phyloP scores from a whole-genome alignment of 2,113 vertebrate genomes.

The Gorsachius goisagi region DNA sequence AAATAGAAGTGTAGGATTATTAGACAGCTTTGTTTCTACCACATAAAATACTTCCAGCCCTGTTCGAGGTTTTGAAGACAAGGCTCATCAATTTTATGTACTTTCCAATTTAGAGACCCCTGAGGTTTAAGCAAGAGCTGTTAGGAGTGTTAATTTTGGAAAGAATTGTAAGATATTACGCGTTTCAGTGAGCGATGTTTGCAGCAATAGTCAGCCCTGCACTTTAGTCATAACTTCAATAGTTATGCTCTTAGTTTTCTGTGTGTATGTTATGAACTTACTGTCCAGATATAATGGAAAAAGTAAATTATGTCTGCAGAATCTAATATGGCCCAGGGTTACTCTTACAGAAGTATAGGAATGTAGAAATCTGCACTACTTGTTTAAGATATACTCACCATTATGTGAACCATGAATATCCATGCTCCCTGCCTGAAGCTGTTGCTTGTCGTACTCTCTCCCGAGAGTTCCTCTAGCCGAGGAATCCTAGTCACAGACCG shows the following conservation, averaged over 20 bases:
- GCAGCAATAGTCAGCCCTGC: neutral
- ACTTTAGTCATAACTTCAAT: neutral
- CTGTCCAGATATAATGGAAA: neutral
- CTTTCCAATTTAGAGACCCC: neutral
- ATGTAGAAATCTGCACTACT: neutral
- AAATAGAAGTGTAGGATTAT: neutral
- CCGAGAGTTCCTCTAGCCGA: neutral
- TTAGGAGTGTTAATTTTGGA: conserved; percentile 33
- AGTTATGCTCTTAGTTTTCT: neutral
- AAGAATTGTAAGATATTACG: neutral
- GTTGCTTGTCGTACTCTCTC: neutral
- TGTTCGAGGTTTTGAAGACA: neutral
- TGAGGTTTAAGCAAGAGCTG: neutral
- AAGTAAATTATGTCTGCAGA: neutral
- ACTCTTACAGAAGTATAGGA: neutral
- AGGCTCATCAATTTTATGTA: conserved; percentile 6
- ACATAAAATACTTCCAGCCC: conserved; percentile 13
- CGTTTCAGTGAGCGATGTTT: neutral
- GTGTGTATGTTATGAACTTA: neutral
- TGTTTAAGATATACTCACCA: neutral
- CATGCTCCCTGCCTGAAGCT: neutral
- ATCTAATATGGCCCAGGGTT: neutral
- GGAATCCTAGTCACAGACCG: neutral
- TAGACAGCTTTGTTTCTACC: conserved; percentile 34
- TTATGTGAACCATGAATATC: neutral